Base-by-base conservation (phyloP, 2,888 invertebrate species). In the Perizoma affinitatum region DNA sequence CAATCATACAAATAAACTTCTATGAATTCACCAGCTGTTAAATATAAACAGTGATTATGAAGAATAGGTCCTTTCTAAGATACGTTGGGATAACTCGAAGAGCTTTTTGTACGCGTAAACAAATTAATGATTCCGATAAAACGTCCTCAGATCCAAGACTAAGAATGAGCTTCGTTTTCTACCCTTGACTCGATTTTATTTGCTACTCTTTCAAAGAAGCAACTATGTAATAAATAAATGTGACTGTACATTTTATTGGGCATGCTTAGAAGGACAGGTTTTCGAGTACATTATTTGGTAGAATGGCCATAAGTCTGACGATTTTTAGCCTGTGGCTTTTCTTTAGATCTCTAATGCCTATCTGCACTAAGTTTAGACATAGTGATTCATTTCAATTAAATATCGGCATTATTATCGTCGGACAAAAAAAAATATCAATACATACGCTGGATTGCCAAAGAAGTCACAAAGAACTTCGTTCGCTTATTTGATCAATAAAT, bases 1-100 rank as follows among this genome's bases (percentile, higher is more conserved):
- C n/a, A n/a, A n/a, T 44, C 22, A 22, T 22, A 6, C 6, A 44
- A 7, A 44, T 22, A 5, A 22, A 6, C 44, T 44, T 44, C 44
- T 6, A 22, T 6, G 22, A 44, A 44, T n/a, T n/a, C n/a, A n/a
- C n/a, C 22, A 11, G 44, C 7, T 6, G 44, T 44, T 22, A 5
- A 44, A 58, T 34, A 48, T 44, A 59, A 53, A 67, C 56, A 63
- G 42, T 61, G 46, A 51, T n/a, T 47, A 50, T 42, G 46, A 57
- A 54, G 42, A 58, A 59, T 53, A 61, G 38, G 36, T 22, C 22
- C 22, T 22, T 66, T 66, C 64, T 54, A 36, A 54, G 54, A 60
- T 49, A 22, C 34, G 55, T 8, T 44, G 10, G 45, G 34, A 43
- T 47, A n/a, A 34, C 49, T 36, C 49, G 42, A 48, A 61, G 22